Base-by-base conservation (phyloP, 2,888 invertebrate genomes). In the Drosophila borborema region DNA sequence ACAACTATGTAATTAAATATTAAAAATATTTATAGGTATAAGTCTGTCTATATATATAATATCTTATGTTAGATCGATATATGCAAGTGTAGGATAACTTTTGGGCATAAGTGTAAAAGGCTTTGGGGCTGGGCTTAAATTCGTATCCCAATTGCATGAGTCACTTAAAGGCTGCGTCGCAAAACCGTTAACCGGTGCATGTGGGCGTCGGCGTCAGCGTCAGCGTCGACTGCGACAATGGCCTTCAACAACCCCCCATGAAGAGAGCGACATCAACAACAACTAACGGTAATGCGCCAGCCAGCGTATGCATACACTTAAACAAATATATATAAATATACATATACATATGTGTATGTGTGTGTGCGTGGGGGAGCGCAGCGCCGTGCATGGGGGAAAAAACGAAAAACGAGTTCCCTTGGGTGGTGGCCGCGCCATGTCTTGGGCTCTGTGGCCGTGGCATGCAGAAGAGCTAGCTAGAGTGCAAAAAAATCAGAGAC, bases 191-290 rank as follows among this genome's bases (percentile, higher is more conserved):
- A 75, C 74, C 89, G 81, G 86, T 88, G 81, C 89, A 85, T 85
- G 87, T 84, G 81, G 89, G 86, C 74, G 83, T 82, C 74, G 56
- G 43, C 82, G 67, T 58, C 66, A 46, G 28, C 36, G 12, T 10
- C 59, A 55, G 41, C 64, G 12, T 4, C 4, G 48, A 55, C 62
- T 55, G 45, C 77, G 74, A 64, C 76, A 76, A 69, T 88, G 90
- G 86, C 86, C 90, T 90, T 86, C 85, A 85, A 81, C 81, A 82
- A 86, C 89, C 86, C 90, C 90, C 90, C 86, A 79, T 78, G 83
- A 87, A 87, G 81, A 81, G 77, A 77, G 67, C 61, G 61, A 60
- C 45, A 60, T 54, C 51, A 72, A 76, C 64, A 63, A 65, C 59
- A 68, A 64, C 72, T 78, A 78, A 78, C 78, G 81, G 78, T 80